Base-by-base conservation (phyloP, 2,113 vertebrate species). In the Mixornis gularis region DNA sequence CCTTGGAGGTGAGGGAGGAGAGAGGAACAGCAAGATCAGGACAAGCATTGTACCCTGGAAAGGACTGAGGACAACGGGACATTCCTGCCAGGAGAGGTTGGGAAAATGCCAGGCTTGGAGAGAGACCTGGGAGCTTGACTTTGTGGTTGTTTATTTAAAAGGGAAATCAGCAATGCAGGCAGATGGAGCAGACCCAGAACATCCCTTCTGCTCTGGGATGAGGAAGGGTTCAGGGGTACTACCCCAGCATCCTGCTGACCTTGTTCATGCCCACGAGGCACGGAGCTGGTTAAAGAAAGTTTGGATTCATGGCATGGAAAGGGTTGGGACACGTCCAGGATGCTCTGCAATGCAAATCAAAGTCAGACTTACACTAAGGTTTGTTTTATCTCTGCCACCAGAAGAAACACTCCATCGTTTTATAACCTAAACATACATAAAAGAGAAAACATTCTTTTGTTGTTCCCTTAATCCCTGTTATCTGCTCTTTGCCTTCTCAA, bases 311-410 rank as follows among this genome's bases (percentile, higher is more conserved):
- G 0, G 27, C 25, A 66, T 29, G 79, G 66, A 44, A 71, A 34
- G 59, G 20, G 43, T 36, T 60, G 76, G 73, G 59, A 52, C 1
- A 36, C 10, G 36, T 46, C 64, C 69, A 52, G 51, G 59, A 46
- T 40, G 80, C 12, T 94, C 84, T 91, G 71, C 53, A 51, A 40
- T 32, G 60, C 41, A 73, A 92, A 51, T 2, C 5, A 63, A 92
- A 92, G 78, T 36, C 66, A 85, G 79, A 93, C 97, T 98, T 98
- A 98, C 93, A n/a, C 98, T 98, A 95, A 97, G 59, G 64, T 98
- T 98, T 96, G 97, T 98, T 97, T 98, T 98, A 98, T 98, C 98
- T 77, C 98, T 98, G 97, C 98, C 98, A 92, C 98, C 97, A 88
- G 98, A 98, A 84, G 98, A 99, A 97, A 98, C 83, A 78, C 97